These are phyloP conservation scores for Gymnosoma rotundatum DNA, from an alignment of 2,888 invertebrate species.

Conservation along the genomic window DNA sequence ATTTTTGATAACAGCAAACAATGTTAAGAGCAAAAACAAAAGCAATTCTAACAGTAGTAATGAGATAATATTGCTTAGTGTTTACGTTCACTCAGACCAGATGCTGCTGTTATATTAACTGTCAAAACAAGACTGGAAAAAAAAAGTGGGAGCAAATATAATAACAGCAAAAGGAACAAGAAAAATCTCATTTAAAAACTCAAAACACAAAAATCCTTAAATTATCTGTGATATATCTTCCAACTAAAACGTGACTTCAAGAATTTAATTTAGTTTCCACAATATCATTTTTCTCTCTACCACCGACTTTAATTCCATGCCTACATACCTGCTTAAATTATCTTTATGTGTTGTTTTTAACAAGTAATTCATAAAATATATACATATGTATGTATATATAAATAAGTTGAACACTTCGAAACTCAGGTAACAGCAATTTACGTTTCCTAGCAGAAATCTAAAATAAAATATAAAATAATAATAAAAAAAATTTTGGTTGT, in stretches of 20 bases:
- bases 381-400: not conserved
- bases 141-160: not conserved
- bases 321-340: not conserved
- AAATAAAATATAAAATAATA: not conserved
- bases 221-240: conserved; percentile 67
- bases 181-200: conserved; percentile 19
- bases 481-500: not conserved
- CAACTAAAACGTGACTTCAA: conserved; percentile 11
- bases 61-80: conserved; percentile 20
- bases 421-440: conserved; percentile 33
- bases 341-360: not conserved
- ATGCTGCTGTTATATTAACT: conserved; percentile 32
- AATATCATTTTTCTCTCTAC: conserved; percentile 29
- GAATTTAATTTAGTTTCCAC: not conserved
- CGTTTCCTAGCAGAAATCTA: not conserved
- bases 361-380: not conserved
- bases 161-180: not conserved
- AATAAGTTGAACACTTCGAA: not conserved
- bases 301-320: conserved; percentile 38
- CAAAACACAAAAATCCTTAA: conserved; percentile 40
- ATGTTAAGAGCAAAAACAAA: conserved; percentile 38
- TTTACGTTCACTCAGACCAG: conserved; percentile 9
- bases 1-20: conserved; percentile 36
- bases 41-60: conserved; percentile 7
- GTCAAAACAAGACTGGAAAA: conserved; percentile 28